Conservation (phyloP, 2,797 vertebrate genomes). For the Paedocypris micromegethes region DNA sequence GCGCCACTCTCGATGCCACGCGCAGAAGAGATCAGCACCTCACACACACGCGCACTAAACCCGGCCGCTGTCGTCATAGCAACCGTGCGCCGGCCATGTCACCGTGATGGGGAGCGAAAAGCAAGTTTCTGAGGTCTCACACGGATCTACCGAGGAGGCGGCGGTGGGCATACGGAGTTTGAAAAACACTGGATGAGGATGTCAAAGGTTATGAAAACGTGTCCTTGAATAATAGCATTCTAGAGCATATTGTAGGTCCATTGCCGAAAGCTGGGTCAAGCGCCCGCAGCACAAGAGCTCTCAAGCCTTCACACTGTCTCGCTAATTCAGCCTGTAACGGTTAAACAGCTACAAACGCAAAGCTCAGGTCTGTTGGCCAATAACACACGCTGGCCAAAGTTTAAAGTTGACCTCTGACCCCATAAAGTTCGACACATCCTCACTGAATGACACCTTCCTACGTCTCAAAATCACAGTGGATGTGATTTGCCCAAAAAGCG, state of each 20-base stretch:
- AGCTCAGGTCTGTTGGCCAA: neutral
- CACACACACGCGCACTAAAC: conserved; percentile 26
- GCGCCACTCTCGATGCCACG: conserved; percentile 2
- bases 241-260: conserved; percentile 4
- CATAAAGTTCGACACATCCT: neutral
- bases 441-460: conserved; percentile 1
- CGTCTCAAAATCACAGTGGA: conserved; percentile 4
- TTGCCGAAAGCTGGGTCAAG: conserved; percentile 27
- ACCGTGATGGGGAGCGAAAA: conserved; percentile 1
- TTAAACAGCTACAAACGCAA: conserved; percentile 20
- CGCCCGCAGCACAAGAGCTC: conserved; percentile 22
- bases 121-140: neutral
- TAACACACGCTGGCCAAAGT: neutral
- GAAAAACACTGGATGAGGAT: conserved; percentile 19
- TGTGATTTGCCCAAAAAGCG: too few relatives aligned
- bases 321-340: conserved; percentile 21
- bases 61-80: conserved; percentile 36
- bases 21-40: conserved; percentile 31
- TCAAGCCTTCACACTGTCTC: conserved; percentile 23
- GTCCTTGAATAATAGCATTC: conserved; percentile 21
- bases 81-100: conserved; percentile 23
- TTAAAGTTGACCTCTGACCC: too few relatives aligned
- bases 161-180: conserved; percentile 2
- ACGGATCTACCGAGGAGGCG: neutral
- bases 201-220: conserved; percentile 28